phyloP scores from a whole-genome alignment of 1,140 invertebrate species.

The Trichonephila clavata region DNA sequence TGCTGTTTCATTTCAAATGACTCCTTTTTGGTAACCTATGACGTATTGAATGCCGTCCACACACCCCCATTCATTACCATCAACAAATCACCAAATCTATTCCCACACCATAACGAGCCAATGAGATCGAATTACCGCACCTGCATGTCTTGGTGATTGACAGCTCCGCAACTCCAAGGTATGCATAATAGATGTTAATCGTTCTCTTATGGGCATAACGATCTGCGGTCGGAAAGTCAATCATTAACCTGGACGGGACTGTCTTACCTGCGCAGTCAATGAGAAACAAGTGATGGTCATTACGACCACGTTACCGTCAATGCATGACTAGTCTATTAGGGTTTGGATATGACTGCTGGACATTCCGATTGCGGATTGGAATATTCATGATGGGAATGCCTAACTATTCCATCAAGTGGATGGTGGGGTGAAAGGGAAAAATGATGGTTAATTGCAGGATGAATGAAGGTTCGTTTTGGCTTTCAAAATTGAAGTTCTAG shows the following conservation, averaged over 20 bases:
- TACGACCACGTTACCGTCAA: background rate
- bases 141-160: constrained; percentile 34
- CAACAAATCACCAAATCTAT: constrained; percentile 18
- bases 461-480: background rate
- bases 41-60: background rate
- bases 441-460: background rate
- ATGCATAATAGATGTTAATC: constrained; percentile 56
- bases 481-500: no score
- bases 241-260: background rate
- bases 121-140: constrained; percentile 3
- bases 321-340: constrained; percentile 43
- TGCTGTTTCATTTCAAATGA: background rate
- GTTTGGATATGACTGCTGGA: constrained; percentile 5
- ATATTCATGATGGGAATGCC: background rate
- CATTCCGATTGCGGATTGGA: background rate
- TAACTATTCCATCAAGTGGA: background rate
- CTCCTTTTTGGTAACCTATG: no score
- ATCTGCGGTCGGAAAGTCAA: constrained; percentile 10
- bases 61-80: background rate
- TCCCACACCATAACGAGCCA: background rate
- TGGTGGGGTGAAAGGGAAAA: background rate
- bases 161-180: background rate
- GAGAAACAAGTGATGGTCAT: constrained; percentile 16
- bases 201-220: constrained; percentile 41
- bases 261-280: background rate